phyloP scores from a whole-genome alignment of 2,113 vertebrate species.

The Emydura subglobosa region DNA sequence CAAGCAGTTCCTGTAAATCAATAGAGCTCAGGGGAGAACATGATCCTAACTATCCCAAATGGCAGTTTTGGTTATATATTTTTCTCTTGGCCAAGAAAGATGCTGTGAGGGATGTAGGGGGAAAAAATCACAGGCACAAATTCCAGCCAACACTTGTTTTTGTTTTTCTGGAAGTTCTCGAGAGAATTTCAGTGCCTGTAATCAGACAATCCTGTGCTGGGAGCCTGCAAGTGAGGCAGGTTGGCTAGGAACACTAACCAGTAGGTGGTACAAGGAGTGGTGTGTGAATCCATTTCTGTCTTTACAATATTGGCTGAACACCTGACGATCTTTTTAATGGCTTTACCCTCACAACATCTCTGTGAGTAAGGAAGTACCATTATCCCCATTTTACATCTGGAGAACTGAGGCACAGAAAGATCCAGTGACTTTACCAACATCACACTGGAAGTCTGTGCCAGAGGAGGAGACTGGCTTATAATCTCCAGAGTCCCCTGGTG shows the following conservation, averaged over 20 bases:
- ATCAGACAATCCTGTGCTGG: fast-evolving
- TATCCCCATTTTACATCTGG: background rate
- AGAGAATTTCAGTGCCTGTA: background rate
- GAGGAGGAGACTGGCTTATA: background rate
- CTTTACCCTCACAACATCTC: background rate
- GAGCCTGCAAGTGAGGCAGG: background rate
- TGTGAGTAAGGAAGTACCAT: background rate
- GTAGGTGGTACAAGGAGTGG: background rate
- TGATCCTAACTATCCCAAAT: background rate
- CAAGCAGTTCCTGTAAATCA: background rate
- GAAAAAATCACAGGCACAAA: background rate
- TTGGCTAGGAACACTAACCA: background rate
- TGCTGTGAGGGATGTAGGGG: background rate
- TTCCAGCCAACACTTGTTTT: background rate
- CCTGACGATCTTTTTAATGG: background rate
- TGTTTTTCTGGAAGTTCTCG: background rate
- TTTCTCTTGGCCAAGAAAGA: background rate
- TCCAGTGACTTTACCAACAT: background rate
- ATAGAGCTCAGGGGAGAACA: background rate
- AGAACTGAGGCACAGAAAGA: background rate
- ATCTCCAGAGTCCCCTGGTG: background rate
- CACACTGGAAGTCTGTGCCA: background rate
- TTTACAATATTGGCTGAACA: background rate
- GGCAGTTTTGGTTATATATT: background rate
- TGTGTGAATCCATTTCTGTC: background rate